These are phyloP conservation scores for Eupsilia transversa DNA, from an alignment of 2,888 invertebrate genomes.

Conservation along the genomic window DNA sequence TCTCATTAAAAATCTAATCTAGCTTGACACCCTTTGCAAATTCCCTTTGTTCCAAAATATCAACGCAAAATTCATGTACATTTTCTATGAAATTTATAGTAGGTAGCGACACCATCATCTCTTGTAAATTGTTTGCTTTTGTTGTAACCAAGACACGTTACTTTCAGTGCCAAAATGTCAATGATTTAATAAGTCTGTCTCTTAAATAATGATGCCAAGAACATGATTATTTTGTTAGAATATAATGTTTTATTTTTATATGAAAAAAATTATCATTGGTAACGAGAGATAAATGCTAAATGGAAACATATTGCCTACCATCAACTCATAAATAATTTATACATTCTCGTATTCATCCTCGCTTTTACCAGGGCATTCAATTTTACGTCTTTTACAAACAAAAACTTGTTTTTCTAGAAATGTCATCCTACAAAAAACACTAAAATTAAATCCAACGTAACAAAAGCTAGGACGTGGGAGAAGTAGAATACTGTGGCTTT, in stretches of 20 bases:
- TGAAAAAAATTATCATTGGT: neutral
- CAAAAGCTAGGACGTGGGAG: slow-evolving; percentile 7
- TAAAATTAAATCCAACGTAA: slow-evolving; percentile 7
- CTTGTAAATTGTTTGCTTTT: slow-evolving; percentile 8
- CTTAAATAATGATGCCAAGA: neutral
- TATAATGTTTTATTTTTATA: neutral
- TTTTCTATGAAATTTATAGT: slow-evolving; percentile 48
- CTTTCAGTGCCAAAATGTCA: neutral
- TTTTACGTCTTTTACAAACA: neutral
- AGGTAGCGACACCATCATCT: slow-evolving; percentile 28
- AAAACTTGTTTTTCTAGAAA: slow-evolving; percentile 13
- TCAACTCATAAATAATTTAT: neutral
- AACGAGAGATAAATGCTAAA: neutral
- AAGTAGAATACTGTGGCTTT: slow-evolving; percentile 14
- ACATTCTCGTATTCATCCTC: neutral
- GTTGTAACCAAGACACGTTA: slow-evolving; percentile 9
- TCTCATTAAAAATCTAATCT: slow-evolving; percentile 69
- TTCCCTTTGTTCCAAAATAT: slow-evolving; percentile 59
- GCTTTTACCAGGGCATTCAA: neutral
- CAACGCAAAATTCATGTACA: slow-evolving; percentile 58
- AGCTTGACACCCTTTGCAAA: slow-evolving; percentile 63
- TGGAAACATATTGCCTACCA: neutral
- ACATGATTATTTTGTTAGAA: neutral
- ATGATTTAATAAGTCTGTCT: neutral
- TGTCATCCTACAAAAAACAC: neutral